Evolutionary conservation across 2,797 vertebrate genomes (phyloP).

Genomic region (Thunnus albacares): DNA sequence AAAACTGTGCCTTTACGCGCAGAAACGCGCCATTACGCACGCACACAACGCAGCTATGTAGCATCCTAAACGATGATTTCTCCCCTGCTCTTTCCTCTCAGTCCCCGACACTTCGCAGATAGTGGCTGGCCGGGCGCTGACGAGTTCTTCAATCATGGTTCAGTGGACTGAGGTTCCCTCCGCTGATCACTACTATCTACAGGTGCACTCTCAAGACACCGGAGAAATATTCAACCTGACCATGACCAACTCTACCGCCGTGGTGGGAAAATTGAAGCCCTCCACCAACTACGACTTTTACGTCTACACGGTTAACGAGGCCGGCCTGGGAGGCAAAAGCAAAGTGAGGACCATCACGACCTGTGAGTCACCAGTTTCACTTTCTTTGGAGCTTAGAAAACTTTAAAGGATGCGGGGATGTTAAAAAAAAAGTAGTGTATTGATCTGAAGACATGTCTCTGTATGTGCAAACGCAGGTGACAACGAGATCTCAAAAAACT

Average conservation of each 20-base stretch:
- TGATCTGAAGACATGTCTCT: neutral
- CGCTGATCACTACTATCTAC: conserved; percentile 72
- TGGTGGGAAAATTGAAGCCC: conserved; percentile 71
- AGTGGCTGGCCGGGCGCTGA: conserved; percentile 48
- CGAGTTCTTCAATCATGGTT: conserved; percentile 78
- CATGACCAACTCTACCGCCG: conserved; percentile 35
- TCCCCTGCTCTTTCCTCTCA: conserved; percentile 50
- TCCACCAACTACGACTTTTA: conserved; percentile 78
- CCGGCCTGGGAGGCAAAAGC: conserved; percentile 78
- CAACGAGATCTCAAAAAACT: neutral
- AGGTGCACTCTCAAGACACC: conserved; percentile 50
- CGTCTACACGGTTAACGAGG: conserved; percentile 78
- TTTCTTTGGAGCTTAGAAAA: neutral
- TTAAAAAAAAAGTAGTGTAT: too few species aligned
- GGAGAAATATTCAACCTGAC: conserved; percentile 57
- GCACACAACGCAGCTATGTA: too few species aligned
- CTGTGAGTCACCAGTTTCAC: conserved; percentile 74
- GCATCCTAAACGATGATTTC: neutral
- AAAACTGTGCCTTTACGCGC: neutral
- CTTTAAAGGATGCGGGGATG: neutral
- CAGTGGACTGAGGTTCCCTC: conserved; percentile 76
- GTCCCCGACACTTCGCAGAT: conserved; percentile 84
- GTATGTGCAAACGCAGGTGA: neutral
- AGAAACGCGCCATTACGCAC: neutral
- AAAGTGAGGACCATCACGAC: conserved; percentile 81